A percentile compares a stretch with the other conserved stretches of the same genome.
These are phyloP conservation scores for Crotalus helleri DNA, from an alignment of 2,113 vertebrate genomes.

Conservation along the genomic window DNA sequence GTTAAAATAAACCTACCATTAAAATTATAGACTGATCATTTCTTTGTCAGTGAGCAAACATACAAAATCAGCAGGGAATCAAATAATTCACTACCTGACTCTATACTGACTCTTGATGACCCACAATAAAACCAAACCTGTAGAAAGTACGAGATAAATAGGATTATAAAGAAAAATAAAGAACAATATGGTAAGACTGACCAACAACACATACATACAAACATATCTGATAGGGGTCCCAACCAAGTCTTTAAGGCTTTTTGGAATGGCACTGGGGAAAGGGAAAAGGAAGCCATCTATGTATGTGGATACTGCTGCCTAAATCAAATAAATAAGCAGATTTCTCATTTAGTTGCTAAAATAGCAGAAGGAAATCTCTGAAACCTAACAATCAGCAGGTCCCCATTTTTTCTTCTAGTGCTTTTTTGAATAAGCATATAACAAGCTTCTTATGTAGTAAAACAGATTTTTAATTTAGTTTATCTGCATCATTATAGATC, in stretches of 20 bases:
- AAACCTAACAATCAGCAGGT: slow-evolving; percentile 41
- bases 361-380: slow-evolving; percentile 38
- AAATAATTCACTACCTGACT: neutral
- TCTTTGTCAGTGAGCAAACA: too few relatives aligned
- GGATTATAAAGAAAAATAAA: neutral
- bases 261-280: neutral
- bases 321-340: neutral
- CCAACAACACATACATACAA: neutral
- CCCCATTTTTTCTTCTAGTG: slow-evolving; percentile 63
- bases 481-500: slow-evolving; percentile 83
- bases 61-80: too few relatives aligned
- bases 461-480: slow-evolving; percentile 81
- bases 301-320: neutral
- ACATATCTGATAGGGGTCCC: neutral
- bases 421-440: slow-evolving; percentile 71
- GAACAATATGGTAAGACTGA: neutral
- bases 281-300: neutral
- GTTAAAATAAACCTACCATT: too few relatives aligned
- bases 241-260: neutral
- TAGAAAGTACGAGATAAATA: neutral
- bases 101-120: neutral
- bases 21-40: too few relatives aligned
- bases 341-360: slow-evolving; percentile 56
- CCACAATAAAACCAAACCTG: neutral
- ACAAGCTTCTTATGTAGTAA: slow-evolving; percentile 64